phyloP scores from a whole-genome alignment of 1,140 invertebrate genomes.

The Monochamus saltuarius region DNA sequence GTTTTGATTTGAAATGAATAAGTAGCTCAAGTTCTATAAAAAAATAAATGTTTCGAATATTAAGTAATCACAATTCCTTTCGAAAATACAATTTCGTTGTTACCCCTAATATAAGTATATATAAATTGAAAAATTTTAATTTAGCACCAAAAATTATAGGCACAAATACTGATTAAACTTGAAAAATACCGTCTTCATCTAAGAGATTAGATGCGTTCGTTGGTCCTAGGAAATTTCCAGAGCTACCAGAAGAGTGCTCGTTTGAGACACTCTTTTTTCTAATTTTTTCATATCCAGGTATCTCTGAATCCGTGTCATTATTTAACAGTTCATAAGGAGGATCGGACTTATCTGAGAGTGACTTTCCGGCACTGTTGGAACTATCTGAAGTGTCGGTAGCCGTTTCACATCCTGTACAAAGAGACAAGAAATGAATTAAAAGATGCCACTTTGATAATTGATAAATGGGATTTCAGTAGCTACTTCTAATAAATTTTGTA shows the following conservation, averaged over 20 bases:
- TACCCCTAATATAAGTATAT: not conserved
- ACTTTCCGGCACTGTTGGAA: slow-evolving; percentile 36
- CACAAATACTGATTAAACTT: slow-evolving; percentile 30
- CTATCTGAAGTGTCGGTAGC: slow-evolving; percentile 36
- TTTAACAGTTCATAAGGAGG: slow-evolving; percentile 57
- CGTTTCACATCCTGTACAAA: slow-evolving; percentile 16
- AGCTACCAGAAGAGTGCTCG: slow-evolving; percentile 14
- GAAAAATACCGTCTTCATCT: slow-evolving; percentile 40
- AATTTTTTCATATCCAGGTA: slow-evolving; percentile 40
- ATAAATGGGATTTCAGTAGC: not conserved
- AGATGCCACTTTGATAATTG: not conserved
- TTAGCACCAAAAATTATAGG: slow-evolving; percentile 1
- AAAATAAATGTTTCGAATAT: slow-evolving; percentile 3
- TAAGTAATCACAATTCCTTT: not conserved
- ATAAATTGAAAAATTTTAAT: slow-evolving; percentile 3
- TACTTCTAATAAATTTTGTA: not conserved
- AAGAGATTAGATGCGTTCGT: slow-evolving; percentile 26
- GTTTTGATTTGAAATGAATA: not conserved
- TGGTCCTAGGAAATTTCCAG: slow-evolving; percentile 19
- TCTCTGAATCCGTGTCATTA: slow-evolving; percentile 41
- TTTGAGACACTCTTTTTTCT: not conserved
- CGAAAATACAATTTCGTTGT: not conserved
- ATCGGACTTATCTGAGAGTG: slow-evolving; percentile 39
- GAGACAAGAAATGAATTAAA: not conserved
- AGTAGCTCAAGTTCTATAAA: slow-evolving; percentile 1